Conservation (phyloP, 2,888 invertebrate genomes). For the Drosophila setosimentum region DNA sequence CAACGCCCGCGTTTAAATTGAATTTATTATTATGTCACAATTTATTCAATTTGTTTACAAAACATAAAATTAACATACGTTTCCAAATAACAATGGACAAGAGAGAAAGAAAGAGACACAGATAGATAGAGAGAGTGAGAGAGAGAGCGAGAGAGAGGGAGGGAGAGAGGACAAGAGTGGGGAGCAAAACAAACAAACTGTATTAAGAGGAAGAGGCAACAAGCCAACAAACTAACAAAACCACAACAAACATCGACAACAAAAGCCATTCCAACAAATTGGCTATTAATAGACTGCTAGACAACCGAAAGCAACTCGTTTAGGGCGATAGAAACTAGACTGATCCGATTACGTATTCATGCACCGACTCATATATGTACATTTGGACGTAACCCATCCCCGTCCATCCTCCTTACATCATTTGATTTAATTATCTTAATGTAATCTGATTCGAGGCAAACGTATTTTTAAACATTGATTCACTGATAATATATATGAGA, state of each 20-base stretch:
- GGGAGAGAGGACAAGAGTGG: constrained; percentile 10
- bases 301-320: constrained; percentile 9
- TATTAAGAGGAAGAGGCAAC: constrained; percentile 29
- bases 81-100: constrained; percentile 30
- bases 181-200: constrained; percentile 35
- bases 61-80: constrained; percentile 59
- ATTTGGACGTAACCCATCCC: constrained; percentile 31
- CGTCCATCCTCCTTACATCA: constrained; percentile 35
- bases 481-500: background rate
- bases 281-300: constrained; percentile 54
- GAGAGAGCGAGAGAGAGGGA: too few species aligned
- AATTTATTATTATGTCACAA: constrained; percentile 66
- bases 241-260: constrained; percentile 33
- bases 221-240: constrained; percentile 36
- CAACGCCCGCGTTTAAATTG: constrained; percentile 16
- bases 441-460: background rate
- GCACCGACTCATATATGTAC: constrained; percentile 28
- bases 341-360: constrained; percentile 72
- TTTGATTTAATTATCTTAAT: constrained; percentile 19
- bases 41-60: constrained; percentile 65
- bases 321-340: constrained; percentile 36
- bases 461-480: background rate
- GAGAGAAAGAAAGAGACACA: background rate
- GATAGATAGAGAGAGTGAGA: too few species aligned
- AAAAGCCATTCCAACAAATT: constrained; percentile 62